Evolutionary conservation across 1,140 invertebrate species (phyloP).

Genomic region (Calliphora vicina): DNA sequence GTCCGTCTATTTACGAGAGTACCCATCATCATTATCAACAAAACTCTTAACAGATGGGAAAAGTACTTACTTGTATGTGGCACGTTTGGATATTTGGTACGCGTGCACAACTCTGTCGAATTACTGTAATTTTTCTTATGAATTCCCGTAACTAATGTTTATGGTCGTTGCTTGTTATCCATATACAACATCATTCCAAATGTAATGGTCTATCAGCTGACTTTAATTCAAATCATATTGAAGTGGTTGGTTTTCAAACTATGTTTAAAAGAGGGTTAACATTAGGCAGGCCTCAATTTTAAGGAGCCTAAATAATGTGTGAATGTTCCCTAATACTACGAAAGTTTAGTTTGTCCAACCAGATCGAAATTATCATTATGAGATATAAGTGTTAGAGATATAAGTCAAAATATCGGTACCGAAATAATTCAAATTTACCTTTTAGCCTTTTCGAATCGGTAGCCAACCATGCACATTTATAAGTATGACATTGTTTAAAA

Average conservation of each 20-base stretch:
- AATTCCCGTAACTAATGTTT: neutral
- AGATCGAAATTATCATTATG: too few species aligned
- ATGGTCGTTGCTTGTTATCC: neutral
- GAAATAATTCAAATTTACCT: too few species aligned
- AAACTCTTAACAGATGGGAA: neutral
- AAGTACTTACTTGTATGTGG: neutral
- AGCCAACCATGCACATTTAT: too few species aligned
- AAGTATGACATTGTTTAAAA: too few species aligned
- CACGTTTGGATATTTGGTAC: neutral
- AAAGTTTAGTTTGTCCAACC: too few species aligned
- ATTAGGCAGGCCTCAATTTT: too few species aligned
- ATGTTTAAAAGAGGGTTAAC: too few species aligned
- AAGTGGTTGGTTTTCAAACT: neutral
- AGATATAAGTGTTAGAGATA: too few species aligned
- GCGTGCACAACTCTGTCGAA: neutral
- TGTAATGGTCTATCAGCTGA: neutral
- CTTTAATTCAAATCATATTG: neutral
- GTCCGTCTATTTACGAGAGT: neutral
- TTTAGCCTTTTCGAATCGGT: too few species aligned
- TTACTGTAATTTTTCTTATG: neutral
- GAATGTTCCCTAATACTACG: too few species aligned
- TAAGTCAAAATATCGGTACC: too few species aligned
- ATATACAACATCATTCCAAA: neutral
- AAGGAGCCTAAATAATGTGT: too few species aligned
- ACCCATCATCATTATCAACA: neutral